phyloP scores from a whole-genome alignment of 2,888 invertebrate species.

The Phengaris alcon region DNA sequence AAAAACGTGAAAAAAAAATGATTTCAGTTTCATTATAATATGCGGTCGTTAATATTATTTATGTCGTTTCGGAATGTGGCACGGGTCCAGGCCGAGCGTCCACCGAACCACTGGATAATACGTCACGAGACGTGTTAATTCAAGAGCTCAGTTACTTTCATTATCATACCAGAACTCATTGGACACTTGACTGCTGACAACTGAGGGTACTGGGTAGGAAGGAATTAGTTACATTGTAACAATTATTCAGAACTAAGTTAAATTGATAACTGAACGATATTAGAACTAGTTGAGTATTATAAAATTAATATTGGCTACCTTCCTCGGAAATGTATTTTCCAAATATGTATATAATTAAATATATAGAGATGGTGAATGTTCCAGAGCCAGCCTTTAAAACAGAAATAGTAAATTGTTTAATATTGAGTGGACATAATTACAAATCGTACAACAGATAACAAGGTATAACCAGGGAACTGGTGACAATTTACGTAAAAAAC shows the following conservation, averaged over 20 bases:
- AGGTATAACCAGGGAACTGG: background rate
- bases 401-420: too few relatives aligned
- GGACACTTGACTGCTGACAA: constrained; percentile 3
- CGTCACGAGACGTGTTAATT: constrained; percentile 11
- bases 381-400: too few relatives aligned
- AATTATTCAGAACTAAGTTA: background rate
- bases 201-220: background rate
- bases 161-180: constrained; percentile 10
- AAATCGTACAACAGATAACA: background rate
- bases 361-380: too few relatives aligned
- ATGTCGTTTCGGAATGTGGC: constrained; percentile 22
- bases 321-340: too few relatives aligned
- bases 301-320: too few relatives aligned
- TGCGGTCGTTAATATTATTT: constrained; percentile 18
- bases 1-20: background rate
- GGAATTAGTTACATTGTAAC: background rate
- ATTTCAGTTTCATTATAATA: constrained; percentile 12
- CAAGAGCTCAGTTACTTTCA: background rate
- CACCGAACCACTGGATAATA: constrained; percentile 11
- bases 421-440: background rate
- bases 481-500: too few relatives aligned
- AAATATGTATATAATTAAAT: too few relatives aligned
- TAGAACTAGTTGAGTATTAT: too few relatives aligned
- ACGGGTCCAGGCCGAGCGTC: constrained; percentile 17
- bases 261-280: too few relatives aligned